Conservation (phyloP, 2,113 vertebrate species). For the Paradoxurus hermaphroditus region DNA sequence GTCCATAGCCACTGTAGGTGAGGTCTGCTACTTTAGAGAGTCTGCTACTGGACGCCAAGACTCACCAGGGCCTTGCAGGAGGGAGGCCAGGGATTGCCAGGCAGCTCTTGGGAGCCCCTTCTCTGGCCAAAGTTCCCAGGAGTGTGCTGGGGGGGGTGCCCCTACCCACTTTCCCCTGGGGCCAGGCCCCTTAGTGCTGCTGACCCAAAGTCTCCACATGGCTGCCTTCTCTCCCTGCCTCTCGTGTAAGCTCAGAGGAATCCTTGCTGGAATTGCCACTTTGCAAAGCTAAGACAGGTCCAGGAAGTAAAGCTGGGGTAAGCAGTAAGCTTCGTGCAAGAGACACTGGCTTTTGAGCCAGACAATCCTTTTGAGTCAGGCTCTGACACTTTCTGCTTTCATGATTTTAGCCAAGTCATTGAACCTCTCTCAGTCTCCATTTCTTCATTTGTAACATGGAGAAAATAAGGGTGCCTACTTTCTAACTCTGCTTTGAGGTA, state of each 20-base stretch:
- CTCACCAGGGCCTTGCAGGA: not conserved
- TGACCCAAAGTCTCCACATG: not conserved
- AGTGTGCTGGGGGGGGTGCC: not conserved
- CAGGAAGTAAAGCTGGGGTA: not conserved
- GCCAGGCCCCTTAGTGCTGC: not conserved
- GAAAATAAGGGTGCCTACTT: not conserved
- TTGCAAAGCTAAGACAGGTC: not conserved
- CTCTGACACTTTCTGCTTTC: not conserved
- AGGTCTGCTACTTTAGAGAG: not conserved
- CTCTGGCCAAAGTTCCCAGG: not conserved
- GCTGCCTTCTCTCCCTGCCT: not conserved
- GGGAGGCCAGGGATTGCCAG: not conserved
- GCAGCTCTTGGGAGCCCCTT: not conserved
- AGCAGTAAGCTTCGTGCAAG: not conserved
- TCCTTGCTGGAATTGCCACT: not conserved
- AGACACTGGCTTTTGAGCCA: not conserved
- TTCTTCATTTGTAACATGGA: not conserved
- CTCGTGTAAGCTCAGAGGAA: not conserved
- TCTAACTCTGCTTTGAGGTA: not conserved
- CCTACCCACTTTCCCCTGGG: too few species aligned
- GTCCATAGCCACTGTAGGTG: not conserved
- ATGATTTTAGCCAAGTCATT: not conserved
- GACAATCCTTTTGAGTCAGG: not conserved
- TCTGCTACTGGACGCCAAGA: not conserved
- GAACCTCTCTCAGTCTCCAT: not conserved